Conservation (phyloP, 2,888 invertebrate species). For the Eretmocerus hayati region DNA sequence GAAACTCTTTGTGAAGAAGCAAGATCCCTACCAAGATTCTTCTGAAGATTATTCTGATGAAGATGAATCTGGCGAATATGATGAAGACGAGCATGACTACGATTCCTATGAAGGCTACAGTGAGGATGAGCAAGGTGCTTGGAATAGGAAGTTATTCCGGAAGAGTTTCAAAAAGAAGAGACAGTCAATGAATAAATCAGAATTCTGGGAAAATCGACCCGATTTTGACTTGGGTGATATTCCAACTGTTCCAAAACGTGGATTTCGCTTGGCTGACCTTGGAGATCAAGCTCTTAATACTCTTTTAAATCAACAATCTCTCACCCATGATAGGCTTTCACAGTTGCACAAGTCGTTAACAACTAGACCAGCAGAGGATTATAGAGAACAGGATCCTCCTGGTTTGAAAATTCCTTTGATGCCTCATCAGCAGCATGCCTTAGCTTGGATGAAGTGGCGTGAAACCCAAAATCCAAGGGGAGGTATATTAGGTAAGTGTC, state of each 20-base stretch:
- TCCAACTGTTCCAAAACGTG: constrained; percentile 7
- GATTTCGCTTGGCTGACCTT: constrained; percentile 20
- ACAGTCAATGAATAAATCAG: neutral
- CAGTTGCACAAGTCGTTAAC: constrained; percentile 65
- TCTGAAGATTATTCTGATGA: neutral
- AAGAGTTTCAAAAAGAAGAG: neutral
- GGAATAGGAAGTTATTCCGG: neutral
- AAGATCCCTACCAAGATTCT: too few species aligned
- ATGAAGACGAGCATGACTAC: too few species aligned
- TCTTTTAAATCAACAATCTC: constrained; percentile 58
- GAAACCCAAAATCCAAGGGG: constrained; percentile 80
- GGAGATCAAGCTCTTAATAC: constrained; percentile 56
- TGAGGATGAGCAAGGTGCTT: too few species aligned
- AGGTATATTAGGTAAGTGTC: constrained; percentile 81
- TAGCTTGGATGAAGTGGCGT: constrained; percentile 85
- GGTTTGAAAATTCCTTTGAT: constrained; percentile 63
- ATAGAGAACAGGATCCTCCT: constrained; percentile 54
- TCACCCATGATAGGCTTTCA: constrained; percentile 67
- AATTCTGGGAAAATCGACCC: neutral
- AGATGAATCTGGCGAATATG: neutral
- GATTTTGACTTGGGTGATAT: constrained; percentile 12
- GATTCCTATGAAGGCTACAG: too few species aligned
- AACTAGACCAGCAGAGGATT: constrained; percentile 58
- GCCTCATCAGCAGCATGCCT: constrained; percentile 77
- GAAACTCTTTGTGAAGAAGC: neutral